Percentiles rank a stretch among this genome's conserved stretches.
These are phyloP conservation scores for Lochmaea crataegi DNA, from an alignment of 2,888 invertebrate species.

Conservation along the genomic window DNA sequence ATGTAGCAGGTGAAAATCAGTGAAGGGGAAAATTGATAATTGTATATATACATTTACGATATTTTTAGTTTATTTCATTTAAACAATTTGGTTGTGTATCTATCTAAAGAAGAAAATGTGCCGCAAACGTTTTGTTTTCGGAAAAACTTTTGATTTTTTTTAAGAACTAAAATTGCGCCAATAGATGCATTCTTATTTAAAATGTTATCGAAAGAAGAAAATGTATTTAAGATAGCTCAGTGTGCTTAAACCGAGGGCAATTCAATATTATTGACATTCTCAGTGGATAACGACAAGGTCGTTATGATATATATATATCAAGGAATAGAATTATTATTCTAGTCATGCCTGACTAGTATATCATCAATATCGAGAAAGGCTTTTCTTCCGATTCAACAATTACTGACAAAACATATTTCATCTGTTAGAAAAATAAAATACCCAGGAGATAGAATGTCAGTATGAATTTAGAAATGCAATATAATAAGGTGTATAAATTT, in stretches of 20 bases:
- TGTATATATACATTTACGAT: too few relatives aligned
- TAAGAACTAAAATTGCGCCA: too few relatives aligned
- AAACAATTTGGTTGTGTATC: too few relatives aligned
- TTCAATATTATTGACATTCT: background rate
- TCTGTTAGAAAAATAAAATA: background rate
- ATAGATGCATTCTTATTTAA: too few relatives aligned
- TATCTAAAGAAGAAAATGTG: too few relatives aligned
- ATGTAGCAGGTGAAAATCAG: too few relatives aligned
- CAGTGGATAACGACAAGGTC: background rate
- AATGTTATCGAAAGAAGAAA: too few relatives aligned
- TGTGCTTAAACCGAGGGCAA: background rate
- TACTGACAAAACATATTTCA: conserved; percentile 3
- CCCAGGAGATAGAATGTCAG: conserved; percentile 1
- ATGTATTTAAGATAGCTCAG: too few relatives aligned
- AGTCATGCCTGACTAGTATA: conserved; percentile 12
- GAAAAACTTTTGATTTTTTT: too few relatives aligned
- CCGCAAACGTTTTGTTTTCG: too few relatives aligned
- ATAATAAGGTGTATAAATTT: conserved; percentile 3
- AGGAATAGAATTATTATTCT: background rate
- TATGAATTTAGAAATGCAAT: conserved; percentile 9
- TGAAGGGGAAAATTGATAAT: too few relatives aligned
- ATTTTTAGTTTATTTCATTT: too few relatives aligned
- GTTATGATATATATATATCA: background rate
- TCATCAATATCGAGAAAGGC: background rate
- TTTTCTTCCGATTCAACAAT: conserved; percentile 18